phyloP scores from a whole-genome alignment of 2,888 invertebrate species.

The Drosophila affinis region DNA sequence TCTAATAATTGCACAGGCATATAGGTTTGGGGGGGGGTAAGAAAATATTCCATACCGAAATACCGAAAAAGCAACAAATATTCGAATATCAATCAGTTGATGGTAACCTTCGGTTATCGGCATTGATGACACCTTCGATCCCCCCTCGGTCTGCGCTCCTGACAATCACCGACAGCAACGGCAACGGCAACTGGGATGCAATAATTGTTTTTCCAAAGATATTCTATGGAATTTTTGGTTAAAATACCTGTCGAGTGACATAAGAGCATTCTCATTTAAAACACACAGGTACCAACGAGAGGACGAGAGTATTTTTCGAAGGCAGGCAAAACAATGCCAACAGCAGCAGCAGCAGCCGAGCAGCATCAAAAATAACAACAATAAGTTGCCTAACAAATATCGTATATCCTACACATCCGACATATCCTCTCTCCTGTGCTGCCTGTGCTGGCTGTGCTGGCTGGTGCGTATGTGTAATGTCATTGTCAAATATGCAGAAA shows the following conservation, averaged over 20 bases:
- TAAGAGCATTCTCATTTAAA: slow-evolving; percentile 63
- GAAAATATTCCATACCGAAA: too few relatives aligned
- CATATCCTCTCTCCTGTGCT: background rate
- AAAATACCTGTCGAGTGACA: slow-evolving; percentile 73
- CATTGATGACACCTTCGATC: too few relatives aligned
- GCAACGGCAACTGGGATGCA: slow-evolving; percentile 9
- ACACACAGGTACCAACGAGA: background rate
- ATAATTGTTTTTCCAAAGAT: slow-evolving; percentile 70
- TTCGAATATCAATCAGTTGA: background rate
- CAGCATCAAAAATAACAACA: slow-evolving; percentile 25
- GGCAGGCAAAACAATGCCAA: slow-evolving; percentile 49
- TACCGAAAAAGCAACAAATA: too few relatives aligned
- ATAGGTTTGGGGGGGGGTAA: too few relatives aligned
- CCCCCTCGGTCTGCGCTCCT: background rate
- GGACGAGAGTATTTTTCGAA: slow-evolving; percentile 48
- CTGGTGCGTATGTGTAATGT: slow-evolving; percentile 47
- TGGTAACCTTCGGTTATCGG: background rate
- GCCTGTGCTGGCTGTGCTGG: slow-evolving; percentile 7
- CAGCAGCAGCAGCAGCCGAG: slow-evolving; percentile 20
- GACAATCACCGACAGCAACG: background rate
- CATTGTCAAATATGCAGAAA: slow-evolving; percentile 68
- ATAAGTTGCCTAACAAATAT: slow-evolving; percentile 44
- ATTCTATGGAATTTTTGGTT: slow-evolving; percentile 59
- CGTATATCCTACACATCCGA: slow-evolving; percentile 24
- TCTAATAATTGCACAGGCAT: slow-evolving; percentile 14